Conservation (phyloP, 2,888 invertebrate genomes). For the Drosophila colorata region DNA sequence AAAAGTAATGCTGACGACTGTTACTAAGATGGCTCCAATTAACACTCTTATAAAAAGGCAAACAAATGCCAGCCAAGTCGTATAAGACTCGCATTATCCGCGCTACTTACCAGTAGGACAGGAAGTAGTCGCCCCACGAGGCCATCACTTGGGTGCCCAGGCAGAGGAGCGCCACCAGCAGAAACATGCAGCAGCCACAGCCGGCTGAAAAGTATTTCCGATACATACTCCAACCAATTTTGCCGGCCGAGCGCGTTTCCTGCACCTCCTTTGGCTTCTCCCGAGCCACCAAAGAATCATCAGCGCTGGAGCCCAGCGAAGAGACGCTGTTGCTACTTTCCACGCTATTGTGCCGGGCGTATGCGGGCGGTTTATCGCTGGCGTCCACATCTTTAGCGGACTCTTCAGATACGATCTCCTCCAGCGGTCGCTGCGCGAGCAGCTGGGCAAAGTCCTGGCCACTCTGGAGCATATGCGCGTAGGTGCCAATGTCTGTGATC, state of each 20-base stretch:
- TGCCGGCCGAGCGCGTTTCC: slow-evolving; percentile 88
- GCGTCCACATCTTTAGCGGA: slow-evolving; percentile 19
- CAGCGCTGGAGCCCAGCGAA: slow-evolving; percentile 86
- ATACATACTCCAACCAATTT: slow-evolving; percentile 88
- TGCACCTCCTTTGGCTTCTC: slow-evolving; percentile 83
- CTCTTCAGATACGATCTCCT: slow-evolving; percentile 42
- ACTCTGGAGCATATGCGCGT: slow-evolving; percentile 89
- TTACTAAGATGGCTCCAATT: no score
- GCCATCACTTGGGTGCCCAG: slow-evolving; percentile 89
- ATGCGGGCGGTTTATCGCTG: neutral
- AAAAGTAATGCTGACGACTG: no score
- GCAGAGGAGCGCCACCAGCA: slow-evolving; percentile 88
- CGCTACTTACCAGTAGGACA: slow-evolving; percentile 88
- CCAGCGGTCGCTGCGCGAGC: slow-evolving; percentile 86
- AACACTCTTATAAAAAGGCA: no score
- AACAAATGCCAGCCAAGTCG: neutral
- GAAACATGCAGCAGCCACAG: slow-evolving; percentile 88
- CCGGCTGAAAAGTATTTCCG: slow-evolving; percentile 90
- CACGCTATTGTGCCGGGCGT: slow-evolving; percentile 71
- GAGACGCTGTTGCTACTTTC: slow-evolving; percentile 81
- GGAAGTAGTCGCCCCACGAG: slow-evolving; percentile 92
- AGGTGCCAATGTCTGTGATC: slow-evolving; percentile 87
- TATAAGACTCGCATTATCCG: no score
- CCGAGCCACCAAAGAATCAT: slow-evolving; percentile 53
- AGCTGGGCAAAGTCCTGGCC: slow-evolving; percentile 92